Conservation (phyloP, 2,797 vertebrate genomes). For the Cynopterus sphinx region DNA sequence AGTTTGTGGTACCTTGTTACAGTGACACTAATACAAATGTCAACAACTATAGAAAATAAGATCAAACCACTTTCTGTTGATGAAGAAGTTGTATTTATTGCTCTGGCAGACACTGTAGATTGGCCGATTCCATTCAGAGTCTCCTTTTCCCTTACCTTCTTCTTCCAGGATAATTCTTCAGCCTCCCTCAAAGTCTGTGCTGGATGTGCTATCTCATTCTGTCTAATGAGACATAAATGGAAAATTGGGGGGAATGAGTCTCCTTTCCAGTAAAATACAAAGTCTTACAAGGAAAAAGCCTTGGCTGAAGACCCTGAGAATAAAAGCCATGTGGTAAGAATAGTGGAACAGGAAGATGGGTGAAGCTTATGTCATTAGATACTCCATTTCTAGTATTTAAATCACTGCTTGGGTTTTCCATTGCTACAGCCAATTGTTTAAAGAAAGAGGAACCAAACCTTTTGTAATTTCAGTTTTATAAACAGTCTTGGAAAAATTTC, state of each 20-base stretch:
- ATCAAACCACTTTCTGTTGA: not conserved
- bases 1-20: not conserved
- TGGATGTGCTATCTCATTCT: not conserved
- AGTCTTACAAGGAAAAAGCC: not conserved
- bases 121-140: not conserved
- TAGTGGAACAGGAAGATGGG: not conserved
- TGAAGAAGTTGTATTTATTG: not conserved
- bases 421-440: not conserved
- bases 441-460: not conserved
- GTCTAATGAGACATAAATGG: not conserved
- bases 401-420: not conserved
- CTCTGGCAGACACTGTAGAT: not conserved
- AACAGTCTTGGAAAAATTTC: not conserved
- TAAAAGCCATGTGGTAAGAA: not conserved
- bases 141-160: not conserved
- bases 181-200: not conserved
- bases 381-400: not conserved
- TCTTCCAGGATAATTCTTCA: not conserved
- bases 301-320: not conserved
- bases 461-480: not conserved
- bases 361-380: too few species aligned
- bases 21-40: not conserved
- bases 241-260: not conserved
- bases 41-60: not conserved
- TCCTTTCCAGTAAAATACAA: not conserved